Base-by-base conservation (phyloP, 2,797 vertebrate genomes). In the Lindbergichthys nudifrons region DNA sequence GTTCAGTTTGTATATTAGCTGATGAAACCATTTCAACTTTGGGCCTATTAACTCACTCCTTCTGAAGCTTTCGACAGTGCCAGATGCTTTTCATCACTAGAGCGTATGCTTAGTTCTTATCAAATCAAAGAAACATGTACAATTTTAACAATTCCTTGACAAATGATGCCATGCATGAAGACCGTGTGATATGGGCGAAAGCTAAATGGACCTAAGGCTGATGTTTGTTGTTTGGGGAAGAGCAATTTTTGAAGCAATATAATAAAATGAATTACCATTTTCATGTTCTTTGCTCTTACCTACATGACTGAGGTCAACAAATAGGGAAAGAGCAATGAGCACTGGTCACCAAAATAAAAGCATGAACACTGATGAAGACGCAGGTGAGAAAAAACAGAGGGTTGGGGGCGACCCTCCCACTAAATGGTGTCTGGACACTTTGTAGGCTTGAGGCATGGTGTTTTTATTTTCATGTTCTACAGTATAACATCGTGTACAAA, bases 401-500 rank as follows among this genome's bases (percentile, higher is more conserved):
- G 42, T 73, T 65, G 0, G 21, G 45, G 51, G 50, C 10, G 19
- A 75, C 57, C 39, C 64, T 43, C 36, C 85, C 26, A 86, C 82
- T 80, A 45, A 88, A 65, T 82, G 0, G 79, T 83, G 81, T 81
- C 56, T 41, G 69, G 87, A 92, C 82, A 92, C 86, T 81, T 39
- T 60, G 63, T 75, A 80, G 82, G 84, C 84, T 91, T 85, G 82
- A 92, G 84, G 76, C 84, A 88, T 62, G 76, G 79, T 81, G 85
- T 86, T 86, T 94, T 93, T 90, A 92, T 92, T 93, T 91, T 91
- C 89, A 92, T 90, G 90, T 92, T 92, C 88, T 88, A 87, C 87
- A 93, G 82, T 81, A 90, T 75, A 66, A 90, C 87, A 88, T 69
- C 39, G 74, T 78, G 84, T 89, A 90, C 86, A 36, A 36, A 36